Base-by-base conservation (phyloP, 2,888 invertebrate genomes). In the Hyposoter didymator region DNA sequence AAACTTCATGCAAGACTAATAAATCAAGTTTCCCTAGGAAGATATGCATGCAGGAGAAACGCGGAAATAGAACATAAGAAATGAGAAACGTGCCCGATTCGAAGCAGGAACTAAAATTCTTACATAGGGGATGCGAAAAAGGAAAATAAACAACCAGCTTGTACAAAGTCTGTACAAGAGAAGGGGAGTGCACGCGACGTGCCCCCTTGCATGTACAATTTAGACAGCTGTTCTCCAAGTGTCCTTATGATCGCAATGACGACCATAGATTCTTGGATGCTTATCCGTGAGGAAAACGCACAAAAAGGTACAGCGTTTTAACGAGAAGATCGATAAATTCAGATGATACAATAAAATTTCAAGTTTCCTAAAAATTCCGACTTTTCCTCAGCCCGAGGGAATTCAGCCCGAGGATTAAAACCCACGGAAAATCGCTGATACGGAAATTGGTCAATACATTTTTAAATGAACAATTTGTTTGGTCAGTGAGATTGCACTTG, bases 171-270 rank as follows among this genome's bases (percentile, higher is more conserved):
- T 28, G 78, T 83, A 49, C 66, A 4, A 70, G 32, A 74, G 17
- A 22, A 59, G 66, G 69, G 83, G 28, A 64, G 69, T 66, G 70
- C 59, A 79, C 67, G 45, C 43, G 52, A 19, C 45, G 73, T 73
- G 69, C 52, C 59, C 73, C 45, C 49, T 39, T 39, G 39, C 7
- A 10, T 7, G 59, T 39, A 78, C 67, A 35, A 59, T 79, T 84
- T 75, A 32, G 64, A 79, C 84, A 79, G 84, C 84, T 84, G 84
- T 73, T 74, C 62, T n/a, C 49, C 45, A 55, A 78, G 74, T 62
- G 79, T 75, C 78, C 83, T 78, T 49, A 73, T 47, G 17, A 69
- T 79, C 43, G 45, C 43, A 43, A 17, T 45, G 72, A 45, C n/a
- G 62, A 43, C 19, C 43, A 47, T 45, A 39, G 22, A 35, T 12